Conservation (phyloP, 2,797 vertebrate species). For the Perdix hodgsoniae region DNA sequence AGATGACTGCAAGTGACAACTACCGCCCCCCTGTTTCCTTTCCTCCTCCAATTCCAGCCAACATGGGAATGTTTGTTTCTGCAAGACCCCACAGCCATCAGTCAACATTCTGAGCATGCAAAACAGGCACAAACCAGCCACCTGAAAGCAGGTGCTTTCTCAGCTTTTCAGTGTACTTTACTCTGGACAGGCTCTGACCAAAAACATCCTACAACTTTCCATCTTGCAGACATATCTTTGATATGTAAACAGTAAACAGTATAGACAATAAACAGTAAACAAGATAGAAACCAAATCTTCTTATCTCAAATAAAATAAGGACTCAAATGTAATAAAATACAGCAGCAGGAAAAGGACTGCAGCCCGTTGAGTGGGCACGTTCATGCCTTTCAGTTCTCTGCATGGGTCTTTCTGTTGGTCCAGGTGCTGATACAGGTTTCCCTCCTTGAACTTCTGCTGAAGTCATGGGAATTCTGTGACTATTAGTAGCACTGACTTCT, state of each 20-base stretch:
- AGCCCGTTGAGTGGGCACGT: not conserved
- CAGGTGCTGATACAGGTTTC: not conserved
- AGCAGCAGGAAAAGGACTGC: not conserved
- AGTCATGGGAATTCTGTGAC: not conserved
- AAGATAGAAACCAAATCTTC: not conserved
- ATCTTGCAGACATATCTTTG: not conserved
- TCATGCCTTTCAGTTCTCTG: not conserved
- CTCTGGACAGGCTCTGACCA: not conserved
- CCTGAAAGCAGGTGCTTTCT: not conserved
- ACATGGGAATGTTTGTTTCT: not conserved
- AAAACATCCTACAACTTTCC: not conserved
- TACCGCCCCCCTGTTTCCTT: not conserved
- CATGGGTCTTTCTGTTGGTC: not conserved
- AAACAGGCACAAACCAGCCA: not conserved
- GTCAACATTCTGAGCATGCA: not conserved
- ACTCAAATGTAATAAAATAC: not conserved
- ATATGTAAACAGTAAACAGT: not conserved
- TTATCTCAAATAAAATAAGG: not conserved
- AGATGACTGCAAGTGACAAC: not conserved
- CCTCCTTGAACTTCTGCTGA: not conserved
- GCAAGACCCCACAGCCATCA: fast-evolving
- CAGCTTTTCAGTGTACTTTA: not conserved
- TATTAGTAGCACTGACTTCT: not conserved
- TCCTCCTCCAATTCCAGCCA: not conserved
- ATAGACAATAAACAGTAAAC: not conserved